phyloP scores from a whole-genome alignment of 2,888 invertebrate species.

The Clivina fossor region DNA sequence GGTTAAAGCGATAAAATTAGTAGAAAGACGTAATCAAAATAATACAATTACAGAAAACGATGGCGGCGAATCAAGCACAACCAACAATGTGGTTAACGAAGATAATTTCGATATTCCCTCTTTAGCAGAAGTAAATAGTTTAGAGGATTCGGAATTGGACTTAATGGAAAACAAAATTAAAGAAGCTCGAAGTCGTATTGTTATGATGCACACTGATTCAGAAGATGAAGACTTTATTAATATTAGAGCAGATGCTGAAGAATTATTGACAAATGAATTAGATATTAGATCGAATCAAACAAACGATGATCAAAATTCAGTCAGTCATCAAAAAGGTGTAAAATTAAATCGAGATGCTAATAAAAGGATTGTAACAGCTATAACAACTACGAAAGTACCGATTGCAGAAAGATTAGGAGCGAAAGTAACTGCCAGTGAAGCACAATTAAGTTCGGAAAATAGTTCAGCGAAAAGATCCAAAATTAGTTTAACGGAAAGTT shows the following conservation, averaged over 20 bases:
- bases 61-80: slow-evolving; percentile 4
- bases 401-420: slow-evolving; percentile 57
- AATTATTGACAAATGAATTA: slow-evolving; percentile 30
- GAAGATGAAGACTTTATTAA: slow-evolving; percentile 68
- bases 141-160: slow-evolving; percentile 56
- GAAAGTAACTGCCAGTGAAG: slow-evolving; percentile 38
- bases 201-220: slow-evolving; percentile 59
- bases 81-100: slow-evolving; percentile 39
- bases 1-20: slow-evolving; percentile 47
- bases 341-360: slow-evolving; percentile 3
- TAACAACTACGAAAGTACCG: slow-evolving; percentile 48
- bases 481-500: slow-evolving; percentile 44
- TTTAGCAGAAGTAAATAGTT: slow-evolving; percentile 53
- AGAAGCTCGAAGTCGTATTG: slow-evolving; percentile 58
- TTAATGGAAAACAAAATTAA: slow-evolving; percentile 67
- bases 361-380: not conserved
- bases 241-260: slow-evolving; percentile 62
- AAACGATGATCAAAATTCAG: not conserved
- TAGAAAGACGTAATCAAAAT: slow-evolving; percentile 42
- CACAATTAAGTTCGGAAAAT: slow-evolving; percentile 3
- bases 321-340: not conserved
- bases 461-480: slow-evolving; percentile 36
- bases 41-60: slow-evolving; percentile 5
- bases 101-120: slow-evolving; percentile 57
- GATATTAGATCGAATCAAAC: slow-evolving; percentile 1